Evolutionary conservation across 2,888 invertebrate species (phyloP).

Genomic region (Osedax frankpressi): DNA sequence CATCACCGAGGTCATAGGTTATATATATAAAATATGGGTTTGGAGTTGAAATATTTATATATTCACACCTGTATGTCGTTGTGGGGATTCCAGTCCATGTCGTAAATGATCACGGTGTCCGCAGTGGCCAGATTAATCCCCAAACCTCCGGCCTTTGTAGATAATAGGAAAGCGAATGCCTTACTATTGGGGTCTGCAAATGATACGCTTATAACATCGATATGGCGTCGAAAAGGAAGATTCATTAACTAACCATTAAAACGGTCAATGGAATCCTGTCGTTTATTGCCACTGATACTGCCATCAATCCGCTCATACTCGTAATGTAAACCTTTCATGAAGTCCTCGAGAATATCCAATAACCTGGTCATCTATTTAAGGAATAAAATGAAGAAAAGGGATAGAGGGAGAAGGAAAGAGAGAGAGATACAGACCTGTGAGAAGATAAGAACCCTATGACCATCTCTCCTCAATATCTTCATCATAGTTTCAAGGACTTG

Average conservation of each 20-base stretch:
- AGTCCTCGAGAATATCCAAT: slow-evolving; percentile 93
- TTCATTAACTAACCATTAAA: slow-evolving; percentile 82
- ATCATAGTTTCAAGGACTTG: slow-evolving; percentile 83
- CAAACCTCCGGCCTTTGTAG: slow-evolving; percentile 85
- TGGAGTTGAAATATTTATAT: no score
- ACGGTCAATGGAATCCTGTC: slow-evolving; percentile 94
- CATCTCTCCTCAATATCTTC: slow-evolving; percentile 69
- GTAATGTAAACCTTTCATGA: slow-evolving; percentile 81
- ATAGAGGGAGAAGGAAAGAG: no score
- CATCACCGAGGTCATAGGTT: no score
- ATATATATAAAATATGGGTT: no score
- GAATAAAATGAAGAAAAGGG: neutral
- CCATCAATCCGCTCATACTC: slow-evolving; percentile 96
- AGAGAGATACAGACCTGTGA: slow-evolving; percentile 55
- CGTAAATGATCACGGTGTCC: slow-evolving; percentile 94
- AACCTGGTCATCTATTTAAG: slow-evolving; percentile 82
- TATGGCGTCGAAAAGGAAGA: neutral
- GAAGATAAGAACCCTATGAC: slow-evolving; percentile 88
- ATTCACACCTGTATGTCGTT: slow-evolving; percentile 69
- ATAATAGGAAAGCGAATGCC: slow-evolving; percentile 81
- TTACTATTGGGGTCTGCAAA: slow-evolving; percentile 66
- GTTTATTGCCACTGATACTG: slow-evolving; percentile 75
- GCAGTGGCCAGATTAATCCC: slow-evolving; percentile 96
- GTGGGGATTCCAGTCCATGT: slow-evolving; percentile 98
- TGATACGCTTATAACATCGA: neutral